Percentiles rank a stretch among this genome's conserved stretches.
Evolutionary conservation across 2,113 vertebrate species (phyloP).

Genomic region (Condylura cristata): DNA sequence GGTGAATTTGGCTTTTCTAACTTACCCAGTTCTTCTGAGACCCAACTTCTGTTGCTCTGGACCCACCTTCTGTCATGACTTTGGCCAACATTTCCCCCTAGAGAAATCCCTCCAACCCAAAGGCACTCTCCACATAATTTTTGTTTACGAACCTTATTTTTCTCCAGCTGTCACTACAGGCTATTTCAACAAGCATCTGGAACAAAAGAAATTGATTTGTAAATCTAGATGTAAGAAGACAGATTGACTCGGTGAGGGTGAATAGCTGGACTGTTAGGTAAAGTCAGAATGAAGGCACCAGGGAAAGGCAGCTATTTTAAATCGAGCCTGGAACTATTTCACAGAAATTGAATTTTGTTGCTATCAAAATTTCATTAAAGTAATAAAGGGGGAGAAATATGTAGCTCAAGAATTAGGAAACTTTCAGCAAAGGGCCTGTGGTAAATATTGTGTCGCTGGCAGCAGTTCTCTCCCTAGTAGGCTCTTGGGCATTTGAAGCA

Average conservation of each 20-base stretch:
- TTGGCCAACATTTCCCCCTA: background rate
- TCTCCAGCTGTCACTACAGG: background rate
- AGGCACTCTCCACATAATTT: background rate
- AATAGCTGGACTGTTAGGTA: accelerated
- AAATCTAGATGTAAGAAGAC: background rate
- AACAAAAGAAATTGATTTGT: background rate
- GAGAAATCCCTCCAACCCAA: background rate
- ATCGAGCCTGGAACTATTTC: background rate
- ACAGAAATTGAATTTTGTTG: background rate
- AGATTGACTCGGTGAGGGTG: background rate
- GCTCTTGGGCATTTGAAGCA: background rate
- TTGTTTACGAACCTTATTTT: background rate
- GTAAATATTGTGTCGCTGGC: background rate
- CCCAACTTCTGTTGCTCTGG: background rate
- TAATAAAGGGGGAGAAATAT: background rate
- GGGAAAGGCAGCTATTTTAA: background rate
- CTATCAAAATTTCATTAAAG: background rate
- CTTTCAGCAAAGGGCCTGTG: background rate
- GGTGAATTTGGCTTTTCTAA: background rate
- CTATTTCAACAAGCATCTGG: background rate
- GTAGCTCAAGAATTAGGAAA: background rate
- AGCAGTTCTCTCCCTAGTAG: background rate
- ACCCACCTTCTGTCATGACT: too few species aligned
- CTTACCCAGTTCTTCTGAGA: background rate
- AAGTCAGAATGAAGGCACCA: background rate